Conservation (phyloP, 2,113 vertebrate species). For the Pterocles gutturalis region DNA sequence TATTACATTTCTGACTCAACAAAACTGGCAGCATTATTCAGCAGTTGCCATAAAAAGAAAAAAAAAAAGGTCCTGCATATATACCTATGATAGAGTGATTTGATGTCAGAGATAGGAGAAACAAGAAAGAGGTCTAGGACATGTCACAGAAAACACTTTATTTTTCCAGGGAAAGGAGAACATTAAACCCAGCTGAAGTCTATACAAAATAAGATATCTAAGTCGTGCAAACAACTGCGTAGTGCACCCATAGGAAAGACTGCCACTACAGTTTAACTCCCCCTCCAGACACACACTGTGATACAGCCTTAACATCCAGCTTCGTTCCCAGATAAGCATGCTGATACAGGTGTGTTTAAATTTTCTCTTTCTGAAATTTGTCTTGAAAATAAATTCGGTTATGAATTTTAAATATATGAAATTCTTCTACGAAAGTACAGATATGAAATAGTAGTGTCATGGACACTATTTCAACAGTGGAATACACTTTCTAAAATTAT, state of each 20-base stretch:
- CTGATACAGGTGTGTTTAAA: background rate
- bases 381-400: background rate
- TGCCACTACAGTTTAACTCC: background rate
- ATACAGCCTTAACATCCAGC: accelerated
- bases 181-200: background rate
- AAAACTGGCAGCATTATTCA: background rate
- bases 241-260: background rate
- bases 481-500: background rate
- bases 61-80: background rate
- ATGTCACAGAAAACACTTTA: background rate
- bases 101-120: background rate
- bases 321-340: background rate
- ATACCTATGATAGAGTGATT: background rate
- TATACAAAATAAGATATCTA: background rate
- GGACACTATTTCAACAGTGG: background rate
- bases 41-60: background rate
- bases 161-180: background rate
- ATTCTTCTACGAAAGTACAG: background rate
- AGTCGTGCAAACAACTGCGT: background rate
- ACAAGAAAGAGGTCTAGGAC: background rate
- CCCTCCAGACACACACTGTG: background rate
- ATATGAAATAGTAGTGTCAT: background rate
- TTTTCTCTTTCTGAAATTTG: background rate
- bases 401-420: background rate
- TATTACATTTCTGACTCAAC: background rate